A percentile compares a stretch with the other conserved stretches of the same genome.
These are phyloP conservation scores for Dioctria rufipes DNA, from an alignment of 2,888 invertebrate genomes.

Conservation along the genomic window DNA sequence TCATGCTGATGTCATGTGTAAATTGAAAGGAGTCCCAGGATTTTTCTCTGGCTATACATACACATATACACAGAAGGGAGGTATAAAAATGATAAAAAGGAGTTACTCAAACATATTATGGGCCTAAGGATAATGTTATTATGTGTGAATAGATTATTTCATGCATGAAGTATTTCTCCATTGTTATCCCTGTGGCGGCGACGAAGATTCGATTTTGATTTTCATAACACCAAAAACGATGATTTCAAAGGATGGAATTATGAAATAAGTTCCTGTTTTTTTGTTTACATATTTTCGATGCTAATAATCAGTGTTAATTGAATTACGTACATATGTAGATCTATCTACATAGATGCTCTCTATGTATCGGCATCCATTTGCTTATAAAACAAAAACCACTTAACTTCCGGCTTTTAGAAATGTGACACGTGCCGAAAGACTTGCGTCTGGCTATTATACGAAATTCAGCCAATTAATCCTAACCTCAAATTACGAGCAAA, in stretches of 20 bases:
- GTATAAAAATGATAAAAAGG: slow-evolving; percentile 56
- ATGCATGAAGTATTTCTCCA: slow-evolving; percentile 54
- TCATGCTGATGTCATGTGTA: slow-evolving; percentile 59
- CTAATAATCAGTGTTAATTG: background rate
- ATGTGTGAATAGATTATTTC: slow-evolving; percentile 59
- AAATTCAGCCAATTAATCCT: slow-evolving; percentile 30
- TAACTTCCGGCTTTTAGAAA: slow-evolving; percentile 31
- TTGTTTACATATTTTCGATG: background rate
- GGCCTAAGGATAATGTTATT: slow-evolving; percentile 58
- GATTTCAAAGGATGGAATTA: no score
- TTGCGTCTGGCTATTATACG: background rate
- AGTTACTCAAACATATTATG: slow-evolving; percentile 57
- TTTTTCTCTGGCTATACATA: background rate
- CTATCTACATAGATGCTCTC: background rate
- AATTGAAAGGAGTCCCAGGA: slow-evolving; percentile 55
- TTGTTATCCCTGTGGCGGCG: background rate
- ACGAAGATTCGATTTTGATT: background rate
- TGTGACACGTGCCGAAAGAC: slow-evolving; percentile 25
- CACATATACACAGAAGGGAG: background rate
- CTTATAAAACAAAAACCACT: slow-evolving; percentile 41
- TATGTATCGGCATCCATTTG: slow-evolving; percentile 15
- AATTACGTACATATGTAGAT: background rate
- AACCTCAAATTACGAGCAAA: slow-evolving; percentile 45
- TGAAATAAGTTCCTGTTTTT: no score
- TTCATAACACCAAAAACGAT: background rate